Percentiles rank a stretch among this genome's conserved stretches.
Conservation (phyloP, 2,113 vertebrate species). For the Brachionichthys hirsutus region DNA sequence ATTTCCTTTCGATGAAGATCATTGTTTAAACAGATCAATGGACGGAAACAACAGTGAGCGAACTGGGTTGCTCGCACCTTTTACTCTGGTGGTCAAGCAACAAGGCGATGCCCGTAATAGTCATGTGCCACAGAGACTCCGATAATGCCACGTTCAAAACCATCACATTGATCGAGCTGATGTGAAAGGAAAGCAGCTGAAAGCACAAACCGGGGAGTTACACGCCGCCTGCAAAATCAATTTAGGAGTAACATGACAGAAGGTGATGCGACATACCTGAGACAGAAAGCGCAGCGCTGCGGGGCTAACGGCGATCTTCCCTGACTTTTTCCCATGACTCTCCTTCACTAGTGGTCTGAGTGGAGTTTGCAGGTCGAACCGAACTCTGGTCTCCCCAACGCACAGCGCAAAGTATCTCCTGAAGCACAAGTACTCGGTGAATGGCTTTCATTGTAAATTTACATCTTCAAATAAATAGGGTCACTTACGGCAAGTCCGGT, state of each 20-base stretch:
- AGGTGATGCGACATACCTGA: conserved; percentile 78
- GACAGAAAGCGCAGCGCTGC: conserved; percentile 83
- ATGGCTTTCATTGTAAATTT: background rate
- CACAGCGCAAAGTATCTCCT: conserved; percentile 92
- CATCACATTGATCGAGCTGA: conserved; percentile 93
- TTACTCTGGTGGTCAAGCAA: conserved; percentile 86
- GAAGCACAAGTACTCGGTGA: conserved; percentile 7
- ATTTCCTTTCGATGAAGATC: background rate
- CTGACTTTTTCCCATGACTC: conserved; percentile 53
- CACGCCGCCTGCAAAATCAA: background rate
- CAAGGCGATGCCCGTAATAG: conserved; percentile 82
- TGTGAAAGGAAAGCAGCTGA: conserved; percentile 88
- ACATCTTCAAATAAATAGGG: background rate
- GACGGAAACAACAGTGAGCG: background rate
- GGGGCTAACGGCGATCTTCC: conserved; percentile 77
- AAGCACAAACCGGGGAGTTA: conserved; percentile 19
- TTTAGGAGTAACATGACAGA: background rate
- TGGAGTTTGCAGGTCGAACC: conserved; percentile 85
- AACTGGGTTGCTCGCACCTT: conserved; percentile 51
- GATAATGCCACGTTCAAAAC: conserved; percentile 88
- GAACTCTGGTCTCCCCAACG: conserved; percentile 89
- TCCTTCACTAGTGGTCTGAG: conserved; percentile 42
- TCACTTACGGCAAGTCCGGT: conserved; percentile 90
- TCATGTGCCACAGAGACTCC: conserved; percentile 96
- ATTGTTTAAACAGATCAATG: background rate